Evolutionary conservation across 2,113 vertebrate species (phyloP), one percentile per base, ranked within the genome.

Genomic region (Barbus barbus): DNA sequence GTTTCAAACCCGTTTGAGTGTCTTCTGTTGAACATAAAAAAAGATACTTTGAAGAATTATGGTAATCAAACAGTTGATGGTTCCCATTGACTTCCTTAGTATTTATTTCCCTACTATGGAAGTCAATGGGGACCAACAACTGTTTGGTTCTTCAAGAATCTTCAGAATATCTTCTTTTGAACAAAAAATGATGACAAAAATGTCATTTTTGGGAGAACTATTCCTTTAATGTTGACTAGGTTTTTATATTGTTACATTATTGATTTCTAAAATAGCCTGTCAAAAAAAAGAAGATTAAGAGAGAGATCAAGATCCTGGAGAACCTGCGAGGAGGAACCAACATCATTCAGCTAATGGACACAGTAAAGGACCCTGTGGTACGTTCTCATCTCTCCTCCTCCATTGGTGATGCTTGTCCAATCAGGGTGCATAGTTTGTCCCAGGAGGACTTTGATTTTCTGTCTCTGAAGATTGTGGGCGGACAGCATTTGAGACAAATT

Each of bases 251-350:
- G 71, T 46, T 48, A 18, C 9, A 26, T 77, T 36, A 4, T 58
- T 56, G 1, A 12, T 86, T 63, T 58, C 48, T n/a, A 22, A 38
- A 69, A 72, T 78, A 99, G 98, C 98, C 98, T 83, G 97, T 99
- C 91, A 99, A 99, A 93, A 98, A 99, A 96, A 99, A 99, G 96
- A 99, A 99, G 94, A 99, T 99, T 94, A 99, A 99, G 93, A 95
- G 98, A 1, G 98, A 99, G 93, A 98, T 99, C 90, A 99, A 99
- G 92, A 99, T 99, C 90, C 93, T 99, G 93, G 97, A 99, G 91
- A 99, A 99, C 88, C 92, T 99, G 67, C 95, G 97, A 33, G 97
- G 98, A 76, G 98, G 98, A 92, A 99, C 97, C 93, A 99, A 99
- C 95, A 97, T 99, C 92, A 99, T 99, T 92, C 97, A 97, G n/a